These are phyloP conservation scores for Exocentrus adspersus DNA, from an alignment of 2,888 invertebrate species.

Conservation along the genomic window DNA sequence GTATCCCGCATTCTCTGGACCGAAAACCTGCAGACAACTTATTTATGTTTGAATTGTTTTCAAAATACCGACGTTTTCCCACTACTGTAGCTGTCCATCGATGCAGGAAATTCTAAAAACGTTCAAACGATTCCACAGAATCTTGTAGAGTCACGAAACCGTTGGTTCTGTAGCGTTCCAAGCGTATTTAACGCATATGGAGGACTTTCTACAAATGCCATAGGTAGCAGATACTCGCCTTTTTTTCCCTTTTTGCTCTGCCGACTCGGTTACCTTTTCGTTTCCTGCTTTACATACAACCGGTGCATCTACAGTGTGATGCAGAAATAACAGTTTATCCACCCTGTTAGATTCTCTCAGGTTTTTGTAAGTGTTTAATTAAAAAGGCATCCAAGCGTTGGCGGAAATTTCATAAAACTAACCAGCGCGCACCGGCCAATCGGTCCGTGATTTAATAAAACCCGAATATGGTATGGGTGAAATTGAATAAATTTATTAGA, in stretches of 20 bases:
- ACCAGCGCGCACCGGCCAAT: slow-evolving; percentile 6
- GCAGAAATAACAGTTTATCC: no score
- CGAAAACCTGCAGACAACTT: slow-evolving; percentile 64
- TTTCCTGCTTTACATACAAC: slow-evolving; percentile 58
- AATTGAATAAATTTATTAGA: slow-evolving; percentile 53
- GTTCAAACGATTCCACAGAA: slow-evolving; percentile 62
- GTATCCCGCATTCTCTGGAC: slow-evolving; percentile 61
- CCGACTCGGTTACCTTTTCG: slow-evolving; percentile 26
- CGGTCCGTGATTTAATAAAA: slow-evolving; percentile 42
- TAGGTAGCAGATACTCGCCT: slow-evolving; percentile 31
- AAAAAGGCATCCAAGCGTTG: slow-evolving; percentile 1
- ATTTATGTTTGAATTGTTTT: slow-evolving; percentile 66
- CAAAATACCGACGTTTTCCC: slow-evolving; percentile 64
- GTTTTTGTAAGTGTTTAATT: slow-evolving; percentile 7
- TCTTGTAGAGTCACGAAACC: slow-evolving; percentile 60
- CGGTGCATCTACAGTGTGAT: slow-evolving; percentile 34
- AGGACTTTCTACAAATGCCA: slow-evolving; percentile 36
- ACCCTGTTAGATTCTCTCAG: no score
- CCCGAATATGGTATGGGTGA: slow-evolving; percentile 44
- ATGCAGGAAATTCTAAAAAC: slow-evolving; percentile 58
- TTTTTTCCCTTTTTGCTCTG: slow-evolving; percentile 30
- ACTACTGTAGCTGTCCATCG: slow-evolving; percentile 58
- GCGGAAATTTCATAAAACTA: slow-evolving; percentile 17
- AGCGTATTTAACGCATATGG: slow-evolving; percentile 38
- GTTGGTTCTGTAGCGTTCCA: slow-evolving; percentile 46